Evolutionary conservation across 2,113 vertebrate genomes (phyloP).

Genomic region (Plectropomus leopardus): DNA sequence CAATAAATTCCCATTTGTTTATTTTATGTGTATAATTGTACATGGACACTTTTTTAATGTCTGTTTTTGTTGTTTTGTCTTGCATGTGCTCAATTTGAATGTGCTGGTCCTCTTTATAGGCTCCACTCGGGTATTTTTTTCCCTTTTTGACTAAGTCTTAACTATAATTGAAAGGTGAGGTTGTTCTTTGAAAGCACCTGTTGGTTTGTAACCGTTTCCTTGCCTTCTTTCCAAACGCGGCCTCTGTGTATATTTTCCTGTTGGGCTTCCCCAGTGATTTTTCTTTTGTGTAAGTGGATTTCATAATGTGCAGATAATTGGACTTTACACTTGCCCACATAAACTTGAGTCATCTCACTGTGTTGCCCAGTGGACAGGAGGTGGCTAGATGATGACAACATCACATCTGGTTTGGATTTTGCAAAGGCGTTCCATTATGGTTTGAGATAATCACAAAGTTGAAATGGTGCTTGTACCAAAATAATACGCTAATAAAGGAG

Average conservation of each 20-base stretch:
- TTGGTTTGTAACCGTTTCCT: constrained; percentile 12
- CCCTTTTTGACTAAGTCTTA: constrained; percentile 57
- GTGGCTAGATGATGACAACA: neutral
- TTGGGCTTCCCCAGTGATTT: constrained; percentile 5
- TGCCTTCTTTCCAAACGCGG: constrained; percentile 14
- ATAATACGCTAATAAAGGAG: constrained; percentile 47
- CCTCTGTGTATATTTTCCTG: constrained; percentile 17
- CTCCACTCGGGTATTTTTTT: constrained; percentile 23
- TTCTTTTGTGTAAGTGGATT: constrained; percentile 29
- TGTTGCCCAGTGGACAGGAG: constrained; percentile 8
- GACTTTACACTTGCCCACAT: constrained; percentile 14
- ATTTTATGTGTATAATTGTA: constrained; percentile 77
- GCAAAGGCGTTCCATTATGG: constrained; percentile 12
- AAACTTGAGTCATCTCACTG: constrained; percentile 14
- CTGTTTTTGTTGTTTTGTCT: constrained; percentile 51
- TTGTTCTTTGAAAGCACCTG: constrained; percentile 26
- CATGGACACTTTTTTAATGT: constrained; percentile 63
- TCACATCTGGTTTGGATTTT: constrained; percentile 41
- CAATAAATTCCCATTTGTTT: constrained; percentile 57
- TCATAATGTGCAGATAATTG: constrained; percentile 35
- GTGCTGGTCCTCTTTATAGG: constrained; percentile 75
- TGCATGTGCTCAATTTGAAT: constrained; percentile 87
- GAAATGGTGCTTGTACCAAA: constrained; percentile 50
- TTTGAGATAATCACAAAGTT: constrained; percentile 43
- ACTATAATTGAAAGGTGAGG: constrained; percentile 24